Evolutionary conservation across 1,140 invertebrate species (phyloP).

Genomic region (Bombus breviceps): DNA sequence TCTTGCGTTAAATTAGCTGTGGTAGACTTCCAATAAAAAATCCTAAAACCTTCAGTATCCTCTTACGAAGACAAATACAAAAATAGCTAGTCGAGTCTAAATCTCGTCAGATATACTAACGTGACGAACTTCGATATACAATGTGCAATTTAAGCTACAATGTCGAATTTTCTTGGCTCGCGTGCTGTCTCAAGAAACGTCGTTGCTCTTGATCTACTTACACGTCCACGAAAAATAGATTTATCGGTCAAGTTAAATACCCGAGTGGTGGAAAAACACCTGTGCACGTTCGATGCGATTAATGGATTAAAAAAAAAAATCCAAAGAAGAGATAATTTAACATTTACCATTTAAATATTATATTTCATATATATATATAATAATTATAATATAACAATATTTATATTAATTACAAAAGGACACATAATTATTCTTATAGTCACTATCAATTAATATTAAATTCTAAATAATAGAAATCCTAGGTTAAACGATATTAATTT

Average conservation of each 20-base stretch:
- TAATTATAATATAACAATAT: neutral
- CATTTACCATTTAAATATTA: no score
- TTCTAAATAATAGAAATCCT: neutral
- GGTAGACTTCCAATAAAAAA: neutral
- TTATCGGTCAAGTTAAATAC: slow-evolving; percentile 1
- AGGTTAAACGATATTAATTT: neutral
- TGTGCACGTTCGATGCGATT: neutral
- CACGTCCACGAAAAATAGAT: slow-evolving; percentile 1
- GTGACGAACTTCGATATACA: neutral
- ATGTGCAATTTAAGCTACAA: slow-evolving; percentile 2
- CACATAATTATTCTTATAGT: no score
- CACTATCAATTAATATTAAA: neutral
- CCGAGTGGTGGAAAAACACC: neutral
- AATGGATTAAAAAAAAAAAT: neutral
- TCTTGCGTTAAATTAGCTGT: neutral
- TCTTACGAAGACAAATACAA: neutral
- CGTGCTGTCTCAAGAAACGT: neutral
- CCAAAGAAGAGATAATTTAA: neutral
- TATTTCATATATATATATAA: no score
- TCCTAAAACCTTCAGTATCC: neutral
- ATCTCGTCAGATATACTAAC: neutral
- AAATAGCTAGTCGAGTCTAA: neutral
- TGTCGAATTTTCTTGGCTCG: slow-evolving; percentile 26
- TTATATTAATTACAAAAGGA: neutral
- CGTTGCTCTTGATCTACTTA: slow-evolving; percentile 34